Conservation (phyloP, 2,888 invertebrate genomes). For the Ectemnius lituratus region DNA sequence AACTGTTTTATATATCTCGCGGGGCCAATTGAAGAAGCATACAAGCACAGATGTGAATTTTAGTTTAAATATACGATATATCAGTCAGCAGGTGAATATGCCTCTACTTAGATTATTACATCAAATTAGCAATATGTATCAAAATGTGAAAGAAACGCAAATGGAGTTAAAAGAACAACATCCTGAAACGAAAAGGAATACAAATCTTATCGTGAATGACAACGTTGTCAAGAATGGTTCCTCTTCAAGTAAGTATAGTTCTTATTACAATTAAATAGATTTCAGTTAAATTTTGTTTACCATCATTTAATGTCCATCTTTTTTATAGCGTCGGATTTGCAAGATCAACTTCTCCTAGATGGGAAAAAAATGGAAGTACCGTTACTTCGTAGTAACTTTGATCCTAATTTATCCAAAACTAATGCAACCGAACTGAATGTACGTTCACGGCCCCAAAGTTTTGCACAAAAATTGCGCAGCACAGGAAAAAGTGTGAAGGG, state of each 20-base stretch:
- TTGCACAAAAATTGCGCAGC: constrained; percentile 91
- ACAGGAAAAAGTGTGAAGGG: constrained; percentile 92
- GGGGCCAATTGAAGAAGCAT: constrained; percentile 92
- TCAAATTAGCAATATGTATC: constrained; percentile 98
- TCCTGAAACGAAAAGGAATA: constrained; percentile 74
- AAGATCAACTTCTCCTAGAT: constrained; percentile 81
- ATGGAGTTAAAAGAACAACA: constrained; percentile 90
- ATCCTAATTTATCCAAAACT: constrained; percentile 70
- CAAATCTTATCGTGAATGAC: constrained; percentile 74
- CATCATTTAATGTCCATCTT: constrained; percentile 15
- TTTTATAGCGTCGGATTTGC: constrained; percentile 81
- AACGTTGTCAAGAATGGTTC: constrained; percentile 81
- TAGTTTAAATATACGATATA: constrained; percentile 91
- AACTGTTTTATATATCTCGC: constrained; percentile 91
- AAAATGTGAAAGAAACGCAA: constrained; percentile 96
- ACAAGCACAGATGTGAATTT: constrained; percentile 95
- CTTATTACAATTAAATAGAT: not conserved
- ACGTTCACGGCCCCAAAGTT: constrained; percentile 87
- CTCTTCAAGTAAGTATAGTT: constrained; percentile 79
- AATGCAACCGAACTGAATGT: constrained; percentile 81
- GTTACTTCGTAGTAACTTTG: constrained; percentile 63
- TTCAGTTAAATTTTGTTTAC: constrained; percentile 8
- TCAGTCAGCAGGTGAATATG: constrained; percentile 98
- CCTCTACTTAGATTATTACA: constrained; percentile 93
- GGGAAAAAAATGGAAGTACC: constrained; percentile 72